These are phyloP conservation scores for Vollenhovia emeryi DNA, from an alignment of 1,140 invertebrate genomes.

Conservation along the genomic window DNA sequence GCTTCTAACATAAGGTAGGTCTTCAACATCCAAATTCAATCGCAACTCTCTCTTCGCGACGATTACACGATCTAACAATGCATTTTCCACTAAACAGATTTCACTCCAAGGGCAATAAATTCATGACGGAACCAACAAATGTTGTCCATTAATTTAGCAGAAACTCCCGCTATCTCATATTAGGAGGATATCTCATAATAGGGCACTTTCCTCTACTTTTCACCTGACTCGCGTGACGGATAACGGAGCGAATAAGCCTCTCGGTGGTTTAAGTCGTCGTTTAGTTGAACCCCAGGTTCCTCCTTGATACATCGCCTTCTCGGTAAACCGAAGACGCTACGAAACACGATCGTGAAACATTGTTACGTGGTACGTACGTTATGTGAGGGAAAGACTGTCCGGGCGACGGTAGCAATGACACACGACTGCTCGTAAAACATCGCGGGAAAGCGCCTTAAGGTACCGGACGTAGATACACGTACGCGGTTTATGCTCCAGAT, in stretches of 20 bases:
- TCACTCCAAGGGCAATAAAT: no score
- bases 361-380: constrained; percentile 14
- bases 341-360: constrained; percentile 60
- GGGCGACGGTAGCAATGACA: constrained; percentile 69
- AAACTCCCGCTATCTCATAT: no score
- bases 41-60: no score
- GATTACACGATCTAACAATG: no score
- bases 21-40: no score
- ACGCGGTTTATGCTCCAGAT: constrained; percentile 60
- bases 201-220: no score
- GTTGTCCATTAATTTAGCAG: no score
- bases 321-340: constrained; percentile 36
- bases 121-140: no score
- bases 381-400: constrained; percentile 16
- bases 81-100: no score
- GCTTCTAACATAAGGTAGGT: no score
- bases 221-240: neutral
- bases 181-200: no score
- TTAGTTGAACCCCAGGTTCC: constrained; percentile 25
- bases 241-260: constrained; percentile 9
- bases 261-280: constrained; percentile 36
- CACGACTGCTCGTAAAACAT: constrained; percentile 74
- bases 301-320: constrained; percentile 41
- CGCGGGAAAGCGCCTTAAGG: constrained; percentile 67
- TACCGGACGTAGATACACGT: constrained; percentile 49